Base-by-base conservation (phyloP, 2,797 vertebrate genomes). In the Ceryle rudis region DNA sequence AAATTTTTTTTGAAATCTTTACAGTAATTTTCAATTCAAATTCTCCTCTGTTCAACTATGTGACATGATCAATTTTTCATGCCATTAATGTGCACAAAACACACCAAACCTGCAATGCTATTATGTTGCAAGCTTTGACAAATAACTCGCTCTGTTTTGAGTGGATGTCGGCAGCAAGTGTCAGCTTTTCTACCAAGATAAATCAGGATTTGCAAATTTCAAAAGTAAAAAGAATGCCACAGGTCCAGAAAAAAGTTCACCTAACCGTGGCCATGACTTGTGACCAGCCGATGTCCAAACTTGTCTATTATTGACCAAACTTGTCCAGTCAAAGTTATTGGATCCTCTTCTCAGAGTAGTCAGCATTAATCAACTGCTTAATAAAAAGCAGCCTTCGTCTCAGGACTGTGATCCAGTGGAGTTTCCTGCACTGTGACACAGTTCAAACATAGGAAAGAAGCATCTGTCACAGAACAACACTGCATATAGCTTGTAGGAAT, bases 201-300 rank as follows among this genome's bases (percentile, higher is more conserved):
- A 70, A 74, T 37, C 8, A 18, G 25, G 37, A 60, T 60, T 72
- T 80, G 7, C 4, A 67, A 49, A 75, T 54, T 44, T 54, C 41
- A 57, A 57, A 62, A 47, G 25, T 18, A 17, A 18, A 41, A 62
- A 54, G 35, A 2, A 0, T 11, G 15, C 9, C 1, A 4, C 15
- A 42, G 20, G 20, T 37, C 13, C 39, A 65, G 41, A 39, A 90
- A 67, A 47, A 60, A 33, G 14, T 49, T 86, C 31, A 12, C 0
- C 2, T 39, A 51, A 54, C 47, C 31, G 23, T 62, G 69, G 10
- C 65, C 20, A 7, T 7, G 19, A 86, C 12, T 44, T 52, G 47
- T 44, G 61, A 39, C 21, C 16, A 73, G 18, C 12, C 13, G 39
- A 39, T 39, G 12, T 14, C 39, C 39, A 39, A 14, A 39, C 39